These are phyloP conservation scores for Rousettus leschenaultii DNA, from an alignment of 2,113 vertebrate species.

Conservation along the genomic window DNA sequence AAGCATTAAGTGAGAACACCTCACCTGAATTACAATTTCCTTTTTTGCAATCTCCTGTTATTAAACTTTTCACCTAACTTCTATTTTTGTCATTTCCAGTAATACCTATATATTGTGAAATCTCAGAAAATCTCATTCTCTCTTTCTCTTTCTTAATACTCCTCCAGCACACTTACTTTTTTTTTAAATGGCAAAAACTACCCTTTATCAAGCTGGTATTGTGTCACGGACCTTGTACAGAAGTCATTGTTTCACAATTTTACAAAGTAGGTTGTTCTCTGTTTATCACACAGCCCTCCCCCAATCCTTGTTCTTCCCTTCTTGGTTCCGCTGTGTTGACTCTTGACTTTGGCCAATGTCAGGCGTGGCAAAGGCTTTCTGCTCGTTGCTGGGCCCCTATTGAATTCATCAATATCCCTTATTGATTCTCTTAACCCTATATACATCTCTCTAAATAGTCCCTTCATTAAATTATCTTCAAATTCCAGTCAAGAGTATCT, in stretches of 20 bases:
- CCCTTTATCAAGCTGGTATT: neutral
- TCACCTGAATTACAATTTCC: neutral
- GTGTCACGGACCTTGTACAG: neutral
- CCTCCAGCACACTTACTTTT: neutral
- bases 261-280: neutral
- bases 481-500: neutral
- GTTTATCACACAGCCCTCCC: neutral
- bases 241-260: neutral
- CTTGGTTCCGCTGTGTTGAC: neutral
- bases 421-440: neutral
- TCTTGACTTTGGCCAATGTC: neutral
- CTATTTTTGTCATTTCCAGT: neutral
- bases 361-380: neutral
- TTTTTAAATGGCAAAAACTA: neutral
- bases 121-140: neutral
- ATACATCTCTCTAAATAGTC: neutral
- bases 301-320: neutral
- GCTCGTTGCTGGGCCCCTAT: neutral
- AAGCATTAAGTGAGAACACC: neutral
- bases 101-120: neutral
- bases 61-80: constrained; percentile 27
- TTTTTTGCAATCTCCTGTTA: neutral
- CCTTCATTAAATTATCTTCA: neutral
- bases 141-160: neutral
- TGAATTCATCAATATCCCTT: neutral